phyloP scores from a whole-genome alignment of 2,797 vertebrate genomes.

The Eospalax fontanierii region DNA sequence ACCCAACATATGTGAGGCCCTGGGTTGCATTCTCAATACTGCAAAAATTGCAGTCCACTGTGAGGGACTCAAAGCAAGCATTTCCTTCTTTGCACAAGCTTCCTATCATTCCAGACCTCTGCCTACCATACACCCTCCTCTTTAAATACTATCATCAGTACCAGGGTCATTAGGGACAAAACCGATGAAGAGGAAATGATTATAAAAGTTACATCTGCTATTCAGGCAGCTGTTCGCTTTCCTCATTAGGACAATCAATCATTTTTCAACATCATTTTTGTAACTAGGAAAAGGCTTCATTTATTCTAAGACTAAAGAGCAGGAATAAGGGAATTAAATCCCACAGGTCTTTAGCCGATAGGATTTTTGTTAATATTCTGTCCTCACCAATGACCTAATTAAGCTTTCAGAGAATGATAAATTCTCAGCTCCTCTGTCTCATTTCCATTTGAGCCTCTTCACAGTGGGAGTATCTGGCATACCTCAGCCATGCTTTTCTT shows the following conservation, averaged over 20 bases:
- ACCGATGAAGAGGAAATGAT: slow-evolving; percentile 85
- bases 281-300: slow-evolving; percentile 82
- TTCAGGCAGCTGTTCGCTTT: slow-evolving; percentile 83
- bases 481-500: neutral
- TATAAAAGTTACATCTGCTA: slow-evolving; percentile 84
- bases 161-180: slow-evolving; percentile 80
- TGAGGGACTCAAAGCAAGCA: neutral
- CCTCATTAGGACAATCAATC: slow-evolving; percentile 85
- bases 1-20: neutral
- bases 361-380: slow-evolving; percentile 78
- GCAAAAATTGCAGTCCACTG: neutral
- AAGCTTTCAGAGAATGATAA: slow-evolving; percentile 78
- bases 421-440: slow-evolving; percentile 56
- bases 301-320: slow-evolving; percentile 80
- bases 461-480: neutral
- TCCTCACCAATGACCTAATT: slow-evolving; percentile 84
- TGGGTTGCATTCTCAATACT: neutral
- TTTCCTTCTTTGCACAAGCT: slow-evolving; percentile 60
- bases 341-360: slow-evolving; percentile 80
- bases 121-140: slow-evolving; percentile 69
- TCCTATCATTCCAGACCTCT: slow-evolving; percentile 75
- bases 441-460: slow-evolving; percentile 57
- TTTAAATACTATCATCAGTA: slow-evolving; percentile 82
- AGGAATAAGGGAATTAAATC: slow-evolving; percentile 79
- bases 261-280: slow-evolving; percentile 84